Evolutionary conservation across 2,888 invertebrate species (phyloP).

Genomic region (Tetragonula carbonaria): DNA sequence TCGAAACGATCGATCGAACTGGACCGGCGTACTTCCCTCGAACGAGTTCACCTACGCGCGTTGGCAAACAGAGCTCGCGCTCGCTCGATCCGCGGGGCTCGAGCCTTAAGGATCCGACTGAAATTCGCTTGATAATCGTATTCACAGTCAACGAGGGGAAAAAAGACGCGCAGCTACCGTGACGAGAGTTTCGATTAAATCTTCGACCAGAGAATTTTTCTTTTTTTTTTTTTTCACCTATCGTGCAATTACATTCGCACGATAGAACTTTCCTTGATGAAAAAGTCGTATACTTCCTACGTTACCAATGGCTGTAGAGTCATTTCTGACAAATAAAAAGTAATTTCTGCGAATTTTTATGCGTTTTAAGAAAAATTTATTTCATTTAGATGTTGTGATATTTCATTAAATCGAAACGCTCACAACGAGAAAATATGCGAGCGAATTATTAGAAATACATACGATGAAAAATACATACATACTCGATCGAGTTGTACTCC

Average conservation of each 20-base stretch:
- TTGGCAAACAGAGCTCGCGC: slow-evolving; percentile 32
- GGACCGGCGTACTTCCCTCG: slow-evolving; percentile 62
- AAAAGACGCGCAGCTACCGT: slow-evolving; percentile 14
- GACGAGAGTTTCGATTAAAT: slow-evolving; percentile 32
- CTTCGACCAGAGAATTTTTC: background rate
- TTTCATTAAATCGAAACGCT: too few species aligned
- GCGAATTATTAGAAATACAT: too few species aligned
- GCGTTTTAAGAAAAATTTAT: too few species aligned
- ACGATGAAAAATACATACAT: too few species aligned
- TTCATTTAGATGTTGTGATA: too few species aligned
- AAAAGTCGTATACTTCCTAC: slow-evolving; percentile 25
- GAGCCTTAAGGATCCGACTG: slow-evolving; percentile 41
- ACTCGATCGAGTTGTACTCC: too few species aligned
- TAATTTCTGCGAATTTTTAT: too few species aligned
- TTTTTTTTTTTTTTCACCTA: background rate
- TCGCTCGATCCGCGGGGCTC: background rate
- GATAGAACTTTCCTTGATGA: slow-evolving; percentile 11
- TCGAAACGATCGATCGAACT: slow-evolving; percentile 66
- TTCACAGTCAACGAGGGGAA: slow-evolving; percentile 11
- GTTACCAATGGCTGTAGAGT: background rate
- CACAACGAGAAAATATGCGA: too few species aligned
- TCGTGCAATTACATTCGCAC: slow-evolving; percentile 21
- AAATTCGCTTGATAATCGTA: slow-evolving; percentile 46
- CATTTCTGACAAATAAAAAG: background rate
- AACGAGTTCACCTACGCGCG: slow-evolving; percentile 74